Conservation (phyloP, 2,113 vertebrate genomes). For the Phycodurus eques region DNA sequence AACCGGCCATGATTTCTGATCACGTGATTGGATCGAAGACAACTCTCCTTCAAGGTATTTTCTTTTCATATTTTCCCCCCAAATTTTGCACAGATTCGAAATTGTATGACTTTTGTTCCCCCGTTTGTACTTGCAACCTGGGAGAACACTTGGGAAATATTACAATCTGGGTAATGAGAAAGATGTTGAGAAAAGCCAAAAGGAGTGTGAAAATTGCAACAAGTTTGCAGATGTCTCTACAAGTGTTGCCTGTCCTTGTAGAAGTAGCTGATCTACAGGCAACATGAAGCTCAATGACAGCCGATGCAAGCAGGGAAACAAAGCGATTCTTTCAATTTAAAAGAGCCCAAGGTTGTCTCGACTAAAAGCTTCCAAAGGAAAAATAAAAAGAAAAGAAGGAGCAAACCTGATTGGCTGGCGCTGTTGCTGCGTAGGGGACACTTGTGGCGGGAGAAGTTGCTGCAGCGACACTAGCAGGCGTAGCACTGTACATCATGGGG, state of each 20-base stretch:
- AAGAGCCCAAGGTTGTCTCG: conserved; percentile 83
- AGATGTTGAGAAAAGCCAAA: conserved; percentile 41
- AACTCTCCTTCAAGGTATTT: background rate
- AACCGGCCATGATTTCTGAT: background rate
- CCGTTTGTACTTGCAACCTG: background rate
- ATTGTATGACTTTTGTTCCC: background rate
- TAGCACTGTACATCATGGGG: conserved; percentile 99
- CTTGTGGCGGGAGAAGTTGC: conserved; percentile 99
- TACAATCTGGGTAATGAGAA: conserved; percentile 11
- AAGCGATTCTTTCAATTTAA: conserved; percentile 58
- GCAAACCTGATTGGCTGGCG: conserved; percentile 99
- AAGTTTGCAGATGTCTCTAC: conserved; percentile 35
- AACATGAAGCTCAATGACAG: conserved; percentile 47
- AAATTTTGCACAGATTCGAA: background rate
- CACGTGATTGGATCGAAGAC: background rate
- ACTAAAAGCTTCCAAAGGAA: conserved; percentile 89
- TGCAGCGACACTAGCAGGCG: conserved; percentile 99
- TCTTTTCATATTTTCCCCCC: background rate
- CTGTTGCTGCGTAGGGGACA: conserved; percentile 96
- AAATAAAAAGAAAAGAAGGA: conserved; percentile 80
- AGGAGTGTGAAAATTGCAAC: conserved; percentile 40
- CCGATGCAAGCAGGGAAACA: conserved; percentile 76
- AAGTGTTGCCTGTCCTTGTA: conserved; percentile 27
- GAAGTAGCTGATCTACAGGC: conserved; percentile 32
- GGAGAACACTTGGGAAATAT: background rate